Conservation (phyloP, 1,140 invertebrate species). For the Triops longicaudatus region DNA sequence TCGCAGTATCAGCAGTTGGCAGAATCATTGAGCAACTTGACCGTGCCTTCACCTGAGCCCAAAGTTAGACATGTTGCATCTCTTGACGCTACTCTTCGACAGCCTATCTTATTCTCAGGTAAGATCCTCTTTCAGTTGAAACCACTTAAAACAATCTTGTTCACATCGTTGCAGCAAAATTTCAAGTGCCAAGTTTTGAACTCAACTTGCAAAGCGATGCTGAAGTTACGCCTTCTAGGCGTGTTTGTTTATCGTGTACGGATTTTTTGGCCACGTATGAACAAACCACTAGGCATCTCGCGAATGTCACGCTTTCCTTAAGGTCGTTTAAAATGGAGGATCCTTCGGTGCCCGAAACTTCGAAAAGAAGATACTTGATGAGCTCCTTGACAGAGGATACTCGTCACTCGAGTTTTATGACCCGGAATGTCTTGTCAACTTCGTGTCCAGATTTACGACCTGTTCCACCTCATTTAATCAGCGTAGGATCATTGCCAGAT, state of each 20-base stretch:
- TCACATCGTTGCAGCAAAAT: constrained; percentile 31
- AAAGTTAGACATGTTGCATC: background rate
- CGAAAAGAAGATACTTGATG: constrained; percentile 40
- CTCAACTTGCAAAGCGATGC: constrained; percentile 36
- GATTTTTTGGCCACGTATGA: constrained; percentile 70
- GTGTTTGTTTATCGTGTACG: constrained; percentile 71
- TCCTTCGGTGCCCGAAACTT: constrained; percentile 38
- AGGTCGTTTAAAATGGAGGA: constrained; percentile 43
- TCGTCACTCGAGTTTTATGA: constrained; percentile 9
- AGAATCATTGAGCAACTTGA: constrained; percentile 45
- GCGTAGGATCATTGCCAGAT: constrained; percentile 53
- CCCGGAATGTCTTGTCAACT: constrained; percentile 47
- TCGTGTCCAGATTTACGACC: constrained; percentile 68
- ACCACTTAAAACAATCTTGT: background rate
- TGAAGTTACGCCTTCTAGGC: constrained; percentile 40
- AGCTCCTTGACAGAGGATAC: constrained; percentile 33
- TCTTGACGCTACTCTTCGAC: background rate
- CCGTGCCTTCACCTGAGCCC: background rate
- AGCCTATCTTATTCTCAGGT: background rate
- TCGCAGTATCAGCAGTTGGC: constrained; percentile 81
- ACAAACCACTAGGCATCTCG: constrained; percentile 54
- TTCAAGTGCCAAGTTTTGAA: constrained; percentile 40
- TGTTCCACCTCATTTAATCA: constrained; percentile 31
- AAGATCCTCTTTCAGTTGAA: background rate
- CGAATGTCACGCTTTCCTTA: constrained; percentile 51